Evolutionary conservation across 2,888 invertebrate genomes (phyloP).

Genomic region (Acleris holmiana): DNA sequence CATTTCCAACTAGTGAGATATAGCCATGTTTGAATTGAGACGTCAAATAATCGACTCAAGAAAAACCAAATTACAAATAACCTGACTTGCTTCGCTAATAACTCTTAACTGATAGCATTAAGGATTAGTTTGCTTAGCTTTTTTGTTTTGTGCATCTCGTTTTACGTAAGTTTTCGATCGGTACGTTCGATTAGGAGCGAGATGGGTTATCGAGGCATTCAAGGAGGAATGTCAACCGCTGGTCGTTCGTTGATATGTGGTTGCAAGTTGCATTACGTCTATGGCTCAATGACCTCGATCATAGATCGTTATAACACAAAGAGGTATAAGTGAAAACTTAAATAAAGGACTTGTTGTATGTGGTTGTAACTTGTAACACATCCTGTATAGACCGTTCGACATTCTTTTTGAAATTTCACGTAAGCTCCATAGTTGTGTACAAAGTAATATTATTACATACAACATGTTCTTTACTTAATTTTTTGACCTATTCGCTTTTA

Average conservation of each 20-base stretch:
- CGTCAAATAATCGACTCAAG: slow-evolving; percentile 52
- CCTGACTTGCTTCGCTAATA: too few species aligned
- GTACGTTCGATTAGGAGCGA: slow-evolving; percentile 64
- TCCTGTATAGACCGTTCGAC: too few species aligned
- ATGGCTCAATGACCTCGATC: not conserved
- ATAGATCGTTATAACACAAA: too few species aligned
- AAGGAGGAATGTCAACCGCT: slow-evolving; percentile 62
- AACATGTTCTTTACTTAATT: too few species aligned
- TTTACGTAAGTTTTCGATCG: slow-evolving; percentile 55
- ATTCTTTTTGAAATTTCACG: too few species aligned
- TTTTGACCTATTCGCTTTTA: too few species aligned
- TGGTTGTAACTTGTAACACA: too few species aligned
- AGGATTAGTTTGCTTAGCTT: slow-evolving; percentile 6
- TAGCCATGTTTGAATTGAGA: slow-evolving; percentile 68
- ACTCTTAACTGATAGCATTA: not conserved
- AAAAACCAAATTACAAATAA: slow-evolving; percentile 19
- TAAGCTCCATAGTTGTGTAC: too few species aligned
- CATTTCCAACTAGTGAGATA: slow-evolving; percentile 61
- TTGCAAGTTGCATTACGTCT: slow-evolving; percentile 9
- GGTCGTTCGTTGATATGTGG: slow-evolving; percentile 48
- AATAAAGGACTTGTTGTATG: too few species aligned
- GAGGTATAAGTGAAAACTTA: too few species aligned
- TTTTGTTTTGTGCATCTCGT: not conserved
- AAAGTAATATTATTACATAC: too few species aligned
- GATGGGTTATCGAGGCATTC: slow-evolving; percentile 74